Evolutionary conservation across 2,888 invertebrate genomes (phyloP), one percentile per base, ranked within the genome.

Genomic region (Sarcophaga variegata): DNA sequence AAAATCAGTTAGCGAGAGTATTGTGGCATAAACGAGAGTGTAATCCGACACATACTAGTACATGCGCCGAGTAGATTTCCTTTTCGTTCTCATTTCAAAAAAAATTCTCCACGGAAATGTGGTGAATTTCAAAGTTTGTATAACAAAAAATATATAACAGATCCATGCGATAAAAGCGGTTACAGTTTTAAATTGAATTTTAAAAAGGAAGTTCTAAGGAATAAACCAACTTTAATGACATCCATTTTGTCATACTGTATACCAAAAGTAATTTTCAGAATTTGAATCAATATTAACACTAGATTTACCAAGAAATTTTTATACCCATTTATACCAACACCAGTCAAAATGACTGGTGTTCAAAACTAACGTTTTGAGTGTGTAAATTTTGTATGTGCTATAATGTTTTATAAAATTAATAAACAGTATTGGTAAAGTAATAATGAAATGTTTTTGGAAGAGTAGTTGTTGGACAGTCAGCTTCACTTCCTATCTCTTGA

Each of bases 71-170:
- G 11, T 2, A 72, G 67, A 47, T 66, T 17, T 20, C 17, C 25
- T 25, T 37, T 69, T 59, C 25, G 54, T 69, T 85, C 72, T 79
- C 66, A 63, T 17, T 45, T 45, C 12, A 27, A 25, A 64, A 64
- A 54, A 20, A 63, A n/a, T 27, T 78, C 66, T 83, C 83, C 85
- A 85, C 85, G 85, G 85, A 88, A 78, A 72, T 62, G n/a, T 75
- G 83, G 77, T 85, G 78, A 83, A 70, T 4, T 64, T 70, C 17
- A 1, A 1, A 37, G n/a, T 4, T 10, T 12, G 27, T 82, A 82
- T 76, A 76, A 82, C 75, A 76, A 45, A 8, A 20, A 37, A 76
- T 75, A 47, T 71, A 70, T 77, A 69, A 25, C 62, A 82, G 22
- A 76, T 81, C 62, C 54, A 20, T 67, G 2, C 37, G 2, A 54